These are phyloP conservation scores for Metopia argyrocephala DNA, from an alignment of 2,888 invertebrate genomes.

Conservation along the genomic window DNA sequence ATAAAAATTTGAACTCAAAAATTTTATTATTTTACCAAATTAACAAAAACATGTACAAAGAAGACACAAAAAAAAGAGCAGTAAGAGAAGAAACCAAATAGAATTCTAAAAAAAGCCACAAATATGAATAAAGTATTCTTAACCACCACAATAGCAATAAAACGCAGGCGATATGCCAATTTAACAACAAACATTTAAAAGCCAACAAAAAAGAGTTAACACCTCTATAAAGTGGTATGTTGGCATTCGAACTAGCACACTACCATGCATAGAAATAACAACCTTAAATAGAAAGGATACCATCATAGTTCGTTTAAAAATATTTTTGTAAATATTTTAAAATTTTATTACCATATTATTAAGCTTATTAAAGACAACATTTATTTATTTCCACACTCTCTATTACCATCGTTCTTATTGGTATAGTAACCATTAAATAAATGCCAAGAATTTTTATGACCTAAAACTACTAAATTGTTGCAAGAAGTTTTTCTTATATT, in stretches of 20 bases:
- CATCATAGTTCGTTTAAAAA: background rate
- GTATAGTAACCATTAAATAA: too few relatives aligned
- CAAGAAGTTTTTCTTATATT: too few relatives aligned
- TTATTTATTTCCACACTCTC: too few relatives aligned
- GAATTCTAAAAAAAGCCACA: too few relatives aligned
- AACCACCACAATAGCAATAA: slow-evolving; percentile 47
- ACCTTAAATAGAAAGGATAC: too few relatives aligned
- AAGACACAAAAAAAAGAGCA: background rate
- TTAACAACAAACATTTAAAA: background rate
- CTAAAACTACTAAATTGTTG: too few relatives aligned
- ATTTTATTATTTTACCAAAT: slow-evolving; percentile 45
- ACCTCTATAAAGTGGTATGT: slow-evolving; percentile 52
- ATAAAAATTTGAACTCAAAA: slow-evolving; percentile 29
- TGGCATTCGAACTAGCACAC: too few relatives aligned
- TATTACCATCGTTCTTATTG: too few relatives aligned
- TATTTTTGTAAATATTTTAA: slow-evolving; percentile 39
- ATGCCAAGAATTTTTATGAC: background rate
- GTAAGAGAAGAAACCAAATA: background rate
- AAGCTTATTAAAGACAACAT: slow-evolving; percentile 31
- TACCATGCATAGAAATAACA: background rate
- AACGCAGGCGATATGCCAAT: slow-evolving; percentile 26
- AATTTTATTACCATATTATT: slow-evolving; percentile 11
- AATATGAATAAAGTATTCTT: slow-evolving; percentile 1
- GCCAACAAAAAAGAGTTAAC: slow-evolving; percentile 34
- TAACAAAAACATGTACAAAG: slow-evolving; percentile 26